Conservation (phyloP, 2,888 invertebrate genomes). For the Macaria notata region DNA sequence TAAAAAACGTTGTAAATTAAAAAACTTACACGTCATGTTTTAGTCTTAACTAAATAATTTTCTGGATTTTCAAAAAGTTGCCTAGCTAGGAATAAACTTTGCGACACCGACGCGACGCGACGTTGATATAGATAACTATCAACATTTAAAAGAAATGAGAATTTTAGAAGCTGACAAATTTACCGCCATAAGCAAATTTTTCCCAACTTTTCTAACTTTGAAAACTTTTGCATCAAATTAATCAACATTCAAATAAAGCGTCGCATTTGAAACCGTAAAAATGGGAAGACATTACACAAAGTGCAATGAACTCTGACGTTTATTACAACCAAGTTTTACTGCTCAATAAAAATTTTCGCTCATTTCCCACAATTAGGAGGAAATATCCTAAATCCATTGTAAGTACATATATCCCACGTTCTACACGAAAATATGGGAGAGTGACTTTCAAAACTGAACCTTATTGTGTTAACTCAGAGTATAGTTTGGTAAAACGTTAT, state of each 20-base stretch:
- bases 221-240: slow-evolving; percentile 31
- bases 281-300: slow-evolving; percentile 53
- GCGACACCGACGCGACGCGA: no score
- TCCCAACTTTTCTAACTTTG: background rate
- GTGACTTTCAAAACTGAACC: slow-evolving; percentile 14
- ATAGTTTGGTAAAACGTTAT: slow-evolving; percentile 1
- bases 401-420: slow-evolving; percentile 27
- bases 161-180: no score
- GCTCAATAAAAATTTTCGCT: slow-evolving; percentile 68
- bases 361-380: slow-evolving; percentile 65
- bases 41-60: no score
- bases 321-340: slow-evolving; percentile 67
- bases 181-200: no score
- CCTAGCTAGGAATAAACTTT: no score
- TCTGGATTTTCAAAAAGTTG: no score
- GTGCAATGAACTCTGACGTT: slow-evolving; percentile 63
- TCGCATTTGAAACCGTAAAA: slow-evolving; percentile 47
- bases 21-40: no score
- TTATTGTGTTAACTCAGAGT: background rate
- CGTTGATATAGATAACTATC: no score
- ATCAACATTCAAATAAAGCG: slow-evolving; percentile 27
- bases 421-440: slow-evolving; percentile 17
- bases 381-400: slow-evolving; percentile 39
- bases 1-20: no score
- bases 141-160: no score